A percentile compares a stretch with the other conserved stretches of the same genome.
phyloP scores from a whole-genome alignment of 2,797 vertebrate genomes.

The Hemibagrus guttatus region DNA sequence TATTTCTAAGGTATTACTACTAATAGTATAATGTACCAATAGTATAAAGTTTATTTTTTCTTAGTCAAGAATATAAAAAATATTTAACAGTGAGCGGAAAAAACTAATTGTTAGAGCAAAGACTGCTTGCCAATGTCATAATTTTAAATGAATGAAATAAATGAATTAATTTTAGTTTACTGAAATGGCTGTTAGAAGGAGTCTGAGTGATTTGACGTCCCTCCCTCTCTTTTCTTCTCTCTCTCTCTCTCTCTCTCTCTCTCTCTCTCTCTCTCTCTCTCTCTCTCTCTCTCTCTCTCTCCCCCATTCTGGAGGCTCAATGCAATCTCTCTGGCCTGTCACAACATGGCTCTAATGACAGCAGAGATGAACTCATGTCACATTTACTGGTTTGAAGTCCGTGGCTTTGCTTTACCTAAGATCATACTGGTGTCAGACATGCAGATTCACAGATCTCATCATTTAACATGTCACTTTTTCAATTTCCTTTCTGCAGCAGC shows the following conservation, averaged over 20 bases:
- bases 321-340: slow-evolving; percentile 8
- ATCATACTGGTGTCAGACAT: slow-evolving; percentile 10
- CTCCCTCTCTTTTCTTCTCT: background rate
- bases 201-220: background rate
- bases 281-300: too few relatives aligned
- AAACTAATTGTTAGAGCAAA: background rate
- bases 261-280: background rate
- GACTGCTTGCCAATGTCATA: background rate
- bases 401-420: background rate
- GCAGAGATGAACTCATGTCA: background rate
- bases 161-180: slow-evolving; percentile 1
- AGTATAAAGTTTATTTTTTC: background rate
- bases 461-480: slow-evolving; percentile 36
- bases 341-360: background rate
- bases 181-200: slow-evolving; percentile 19
- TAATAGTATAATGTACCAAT: background rate
- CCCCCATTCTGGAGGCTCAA: background rate
- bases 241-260: background rate
- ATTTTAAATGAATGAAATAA: too few relatives aligned
- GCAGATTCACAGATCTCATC: slow-evolving; percentile 28
- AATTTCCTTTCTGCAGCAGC: slow-evolving; percentile 19
- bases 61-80: background rate
- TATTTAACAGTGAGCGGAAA: background rate
- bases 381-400: background rate
- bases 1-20: background rate